A percentile compares a stretch with the other conserved stretches of the same genome.
Evolutionary conservation across 1,140 invertebrate genomes (phyloP).

Genomic region (Meloidogyne floridensis): DNA sequence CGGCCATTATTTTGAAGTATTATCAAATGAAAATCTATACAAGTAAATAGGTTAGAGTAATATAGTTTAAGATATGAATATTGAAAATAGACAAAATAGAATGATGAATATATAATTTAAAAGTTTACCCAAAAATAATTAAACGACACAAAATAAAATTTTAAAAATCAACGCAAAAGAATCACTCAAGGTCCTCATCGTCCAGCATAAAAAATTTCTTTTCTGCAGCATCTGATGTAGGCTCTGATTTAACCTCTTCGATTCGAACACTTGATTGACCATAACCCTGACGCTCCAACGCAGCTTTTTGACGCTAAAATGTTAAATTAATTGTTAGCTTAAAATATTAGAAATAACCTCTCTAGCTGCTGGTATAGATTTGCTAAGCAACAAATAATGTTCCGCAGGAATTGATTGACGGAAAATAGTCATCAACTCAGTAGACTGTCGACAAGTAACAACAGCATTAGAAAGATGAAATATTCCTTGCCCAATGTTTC

Average conservation of each 20-base stretch:
- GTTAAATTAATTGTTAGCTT: neutral
- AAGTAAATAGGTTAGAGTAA: neutral
- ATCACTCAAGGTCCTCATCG: slow-evolving; percentile 27
- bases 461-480: slow-evolving; percentile 68
- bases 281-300: neutral
- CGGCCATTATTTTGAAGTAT: slow-evolving; percentile 76
- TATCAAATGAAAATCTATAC: slow-evolving; percentile 4
- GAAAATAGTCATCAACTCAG: slow-evolving; percentile 67
- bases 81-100: neutral
- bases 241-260: slow-evolving; percentile 11
- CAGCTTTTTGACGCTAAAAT: slow-evolving; percentile 14
- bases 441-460: slow-evolving; percentile 67
- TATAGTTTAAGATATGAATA: neutral
- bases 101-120: neutral
- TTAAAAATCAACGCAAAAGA: neutral
- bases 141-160: neutral
- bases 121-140: slow-evolving; percentile 16
- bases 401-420: slow-evolving; percentile 49
- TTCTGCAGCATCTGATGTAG: neutral
- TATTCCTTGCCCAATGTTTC: slow-evolving; percentile 64
- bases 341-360: slow-evolving; percentile 1
- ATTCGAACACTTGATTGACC: neutral
- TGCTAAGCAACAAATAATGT: slow-evolving; percentile 26
- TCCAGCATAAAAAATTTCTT: slow-evolving; percentile 22
- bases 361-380: slow-evolving; percentile 36